Base-by-base conservation (phyloP, 2,113 vertebrate species). In the Megatriorchis doriae region DNA sequence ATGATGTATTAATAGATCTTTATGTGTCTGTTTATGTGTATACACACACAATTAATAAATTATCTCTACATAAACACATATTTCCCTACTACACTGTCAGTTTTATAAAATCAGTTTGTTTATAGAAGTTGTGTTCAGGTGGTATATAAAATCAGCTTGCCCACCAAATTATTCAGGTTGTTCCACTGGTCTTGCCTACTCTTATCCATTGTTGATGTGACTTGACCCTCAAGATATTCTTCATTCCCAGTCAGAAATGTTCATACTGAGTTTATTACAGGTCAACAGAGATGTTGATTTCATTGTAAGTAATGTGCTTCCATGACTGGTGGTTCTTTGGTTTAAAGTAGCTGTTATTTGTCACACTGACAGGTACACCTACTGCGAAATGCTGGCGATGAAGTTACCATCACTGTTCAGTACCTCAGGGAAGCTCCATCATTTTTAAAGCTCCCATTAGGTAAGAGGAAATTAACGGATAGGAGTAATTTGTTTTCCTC, bases 381-480 rank as follows among this genome's bases (percentile, higher is more conserved):
- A 93, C 95, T 99, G 97, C 98, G 99, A 93, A 99, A 99, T 32
- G 99, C 99, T 55, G 99, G 99, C 55, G 98, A 99, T 95, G 99
- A 99, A 97, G 99, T 99, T 97, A 99, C 99, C 96, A 96, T 99
- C 98, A 99, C 99, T 23, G 99, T 99, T 93, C 98, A 99, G 96
- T 99, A 99, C 97, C 98, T 99, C 97, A 98, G 99, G 98, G 99
- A 99, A 95, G 99, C 99, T 43, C 99, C 99, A 80, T 99, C 99
- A 45, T 99, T 99, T 97, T 98, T 99, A 85, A 99, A 99, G 97
- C 99, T 99, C 96, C 99, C 99, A 55, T 97, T 99, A 97, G 99
- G 99, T 99, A 98, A 98, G 98, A 94, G 43, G 77, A 71, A 96
- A 96, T 92, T 70, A 92, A 84, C 1, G 11, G 63, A 74, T 31